Conservation (phyloP, 2,113 vertebrate species). For the zebrafish (Danio rerio) region GRCz12tu NC_133190.1:14362001-14362500, state of each 20-base stretch:
- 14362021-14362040: constrained; percentile 37
- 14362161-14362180: neutral
- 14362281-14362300: too few species aligned
- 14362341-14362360: too few species aligned
- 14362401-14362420: too few species aligned
- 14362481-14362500: too few species aligned
- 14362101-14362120: neutral
- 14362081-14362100: neutral
- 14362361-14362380: too few species aligned
- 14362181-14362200: neutral
- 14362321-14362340: too few species aligned
- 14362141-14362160: neutral
- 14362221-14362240: neutral
- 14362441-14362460: too few species aligned
- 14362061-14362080: constrained; percentile 62
- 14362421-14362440: too few species aligned
- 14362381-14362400: too few species aligned
- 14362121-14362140: neutral
- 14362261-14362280: too few species aligned
- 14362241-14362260: neutral
- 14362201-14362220: neutral
- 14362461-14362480: too few species aligned
- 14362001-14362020: constrained; percentile 40
- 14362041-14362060: constrained; percentile 29
- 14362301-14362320: neutral